phyloP scores from a whole-genome alignment of 53 echinoderm and acorn worm species.

The Patiria pectinifera region DNA sequence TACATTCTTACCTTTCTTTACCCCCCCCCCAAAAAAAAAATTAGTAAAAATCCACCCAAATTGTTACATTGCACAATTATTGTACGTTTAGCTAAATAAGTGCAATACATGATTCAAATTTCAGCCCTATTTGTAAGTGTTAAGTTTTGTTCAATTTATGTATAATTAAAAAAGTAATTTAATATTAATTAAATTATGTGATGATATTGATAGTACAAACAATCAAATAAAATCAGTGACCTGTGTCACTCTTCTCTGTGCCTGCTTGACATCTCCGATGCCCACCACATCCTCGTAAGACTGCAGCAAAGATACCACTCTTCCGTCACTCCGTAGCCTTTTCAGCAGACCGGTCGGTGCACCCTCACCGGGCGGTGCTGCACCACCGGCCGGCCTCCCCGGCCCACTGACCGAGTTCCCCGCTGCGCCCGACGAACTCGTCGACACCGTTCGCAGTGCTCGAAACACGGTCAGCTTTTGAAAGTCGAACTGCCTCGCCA shows the following conservation, averaged over 20 bases:
- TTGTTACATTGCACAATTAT: too few species aligned
- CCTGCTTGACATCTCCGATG: constrained; percentile 85
- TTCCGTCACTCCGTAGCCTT: constrained; percentile 40
- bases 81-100: too few species aligned
- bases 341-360: constrained; percentile 19
- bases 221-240: constrained; percentile 35
- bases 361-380: neutral
- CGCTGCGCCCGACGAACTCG: neutral
- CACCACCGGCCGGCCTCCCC: constrained; percentile 6
- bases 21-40: too few species aligned
- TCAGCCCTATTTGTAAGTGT: too few species aligned
- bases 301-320: constrained; percentile 59
- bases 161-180: too few species aligned
- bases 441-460: constrained; percentile 32
- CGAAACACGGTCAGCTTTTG: constrained; percentile 15
- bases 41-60: too few species aligned
- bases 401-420: constrained; percentile 20
- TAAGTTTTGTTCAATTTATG: too few species aligned
- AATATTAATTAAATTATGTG: too few species aligned
- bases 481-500: constrained; percentile 58
- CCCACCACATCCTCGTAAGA: constrained; percentile 90
- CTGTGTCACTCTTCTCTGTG: constrained; percentile 85
- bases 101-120: too few species aligned
- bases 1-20: too few species aligned
- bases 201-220: too few species aligned